A percentile compares a stretch with the other conserved stretches of the same genome.
Evolutionary conservation across 1,140 invertebrate species (phyloP).

Genomic region (Bombus confusus): DNA sequence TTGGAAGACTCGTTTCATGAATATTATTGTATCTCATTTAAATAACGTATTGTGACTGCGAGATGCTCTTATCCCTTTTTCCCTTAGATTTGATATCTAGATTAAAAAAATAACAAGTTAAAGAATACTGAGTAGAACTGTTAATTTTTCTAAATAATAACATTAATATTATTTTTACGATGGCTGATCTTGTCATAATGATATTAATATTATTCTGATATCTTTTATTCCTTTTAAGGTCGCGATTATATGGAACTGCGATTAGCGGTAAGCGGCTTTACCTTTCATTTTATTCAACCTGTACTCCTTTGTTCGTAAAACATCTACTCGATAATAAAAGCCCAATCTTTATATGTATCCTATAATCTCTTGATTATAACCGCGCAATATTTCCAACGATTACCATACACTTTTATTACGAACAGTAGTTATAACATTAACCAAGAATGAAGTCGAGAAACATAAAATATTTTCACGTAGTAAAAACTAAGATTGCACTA

Average conservation of each 20-base stretch:
- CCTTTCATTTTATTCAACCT: not conserved
- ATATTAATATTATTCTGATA: not conserved
- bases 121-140: not conserved
- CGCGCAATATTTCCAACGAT: not conserved
- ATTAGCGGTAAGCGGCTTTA: no score
- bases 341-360: not conserved
- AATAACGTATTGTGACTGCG: constrained; percentile 46
- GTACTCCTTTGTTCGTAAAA: not conserved
- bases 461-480: not conserved
- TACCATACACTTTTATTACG: not conserved
- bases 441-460: not conserved
- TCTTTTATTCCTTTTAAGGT: not conserved
- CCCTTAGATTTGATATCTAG: not conserved
- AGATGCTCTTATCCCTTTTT: constrained; percentile 24
- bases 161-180: constrained; percentile 2
- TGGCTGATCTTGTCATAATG: not conserved
- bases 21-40: constrained; percentile 60
- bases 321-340: not conserved
- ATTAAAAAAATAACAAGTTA: not conserved
- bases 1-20: constrained; percentile 68
- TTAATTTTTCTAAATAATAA: not conserved
- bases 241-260: no score
- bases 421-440: not conserved
- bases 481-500: not conserved
- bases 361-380: not conserved